phyloP scores from a whole-genome alignment of 2,888 invertebrate genomes.

The Agrochola lota region DNA sequence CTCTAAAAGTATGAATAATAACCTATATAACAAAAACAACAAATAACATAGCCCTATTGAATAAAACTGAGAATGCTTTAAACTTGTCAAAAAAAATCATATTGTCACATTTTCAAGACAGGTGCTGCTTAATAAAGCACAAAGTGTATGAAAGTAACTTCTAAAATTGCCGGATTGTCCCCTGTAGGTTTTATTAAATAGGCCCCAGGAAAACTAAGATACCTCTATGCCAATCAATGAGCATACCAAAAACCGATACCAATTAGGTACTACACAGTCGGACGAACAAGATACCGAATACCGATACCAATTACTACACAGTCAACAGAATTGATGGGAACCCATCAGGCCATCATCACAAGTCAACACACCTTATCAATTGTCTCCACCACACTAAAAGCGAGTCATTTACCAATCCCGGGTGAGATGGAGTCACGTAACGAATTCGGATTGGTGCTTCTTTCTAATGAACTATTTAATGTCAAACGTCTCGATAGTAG shows the following conservation, averaged over 20 bases:
- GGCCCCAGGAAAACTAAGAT: neutral
- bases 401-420: conserved; percentile 80
- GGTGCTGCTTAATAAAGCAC: neutral
- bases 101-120: neutral
- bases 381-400: conserved; percentile 70
- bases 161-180: neutral
- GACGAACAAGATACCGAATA: neutral
- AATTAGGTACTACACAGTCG: neutral
- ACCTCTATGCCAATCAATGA: neutral
- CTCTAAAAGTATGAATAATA: neutral
- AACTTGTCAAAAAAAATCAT: neutral
- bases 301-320: conserved; percentile 16
- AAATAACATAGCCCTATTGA: neutral
- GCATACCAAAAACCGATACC: neutral
- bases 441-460: conserved; percentile 83
- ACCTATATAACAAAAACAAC: neutral
- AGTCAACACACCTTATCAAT: conserved; percentile 66
- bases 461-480: conserved; percentile 88
- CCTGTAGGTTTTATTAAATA: too few species aligned
- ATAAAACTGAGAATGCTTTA: neutral
- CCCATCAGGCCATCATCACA: conserved; percentile 18
- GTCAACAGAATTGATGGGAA: conserved; percentile 15
- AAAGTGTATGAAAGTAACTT: neutral
- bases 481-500: conserved; percentile 78
- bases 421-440: conserved; percentile 87